phyloP scores from a whole-genome alignment of 2,113 vertebrate species.

The Seriola dumerili region DNA sequence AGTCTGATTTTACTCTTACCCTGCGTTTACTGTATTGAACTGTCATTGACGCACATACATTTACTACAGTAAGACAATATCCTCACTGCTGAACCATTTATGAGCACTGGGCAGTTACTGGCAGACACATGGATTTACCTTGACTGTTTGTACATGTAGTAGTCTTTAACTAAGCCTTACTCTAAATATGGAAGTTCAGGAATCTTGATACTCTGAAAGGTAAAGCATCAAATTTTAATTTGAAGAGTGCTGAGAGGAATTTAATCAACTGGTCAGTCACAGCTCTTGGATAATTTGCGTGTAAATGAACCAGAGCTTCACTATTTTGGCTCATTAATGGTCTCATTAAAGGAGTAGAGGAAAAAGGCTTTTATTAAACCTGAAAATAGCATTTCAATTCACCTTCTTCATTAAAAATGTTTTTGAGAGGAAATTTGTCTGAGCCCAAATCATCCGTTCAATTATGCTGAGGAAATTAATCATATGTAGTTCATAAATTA shows the following conservation, averaged over 20 bases:
- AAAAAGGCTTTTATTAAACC: slow-evolving; percentile 41
- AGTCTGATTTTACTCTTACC: background rate
- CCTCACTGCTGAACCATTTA: background rate
- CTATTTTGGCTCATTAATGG: slow-evolving; percentile 43
- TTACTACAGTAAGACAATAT: slow-evolving; percentile 23
- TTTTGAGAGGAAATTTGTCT: slow-evolving; percentile 39
- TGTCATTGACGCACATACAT: slow-evolving; percentile 23
- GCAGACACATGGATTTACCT: slow-evolving; percentile 20
- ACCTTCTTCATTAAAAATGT: slow-evolving; percentile 43
- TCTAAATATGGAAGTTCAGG: background rate
- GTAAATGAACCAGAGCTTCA: slow-evolving; percentile 28
- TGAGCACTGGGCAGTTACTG: slow-evolving; percentile 16
- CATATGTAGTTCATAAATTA: slow-evolving; percentile 32
- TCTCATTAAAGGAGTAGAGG: slow-evolving; percentile 30
- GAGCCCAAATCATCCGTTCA: slow-evolving; percentile 28
- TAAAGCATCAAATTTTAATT: background rate
- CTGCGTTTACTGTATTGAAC: slow-evolving; percentile 7
- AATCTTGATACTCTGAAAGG: background rate
- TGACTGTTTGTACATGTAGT: background rate
- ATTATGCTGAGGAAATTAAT: slow-evolving; percentile 29
- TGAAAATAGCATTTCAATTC: slow-evolving; percentile 61
- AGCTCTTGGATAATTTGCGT: slow-evolving; percentile 14
- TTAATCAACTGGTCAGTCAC: slow-evolving; percentile 38
- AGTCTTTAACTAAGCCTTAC: background rate
- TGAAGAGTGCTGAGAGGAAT: background rate